Conservation (phyloP, 2,888 invertebrate genomes). For the Lasius platythorax region DNA sequence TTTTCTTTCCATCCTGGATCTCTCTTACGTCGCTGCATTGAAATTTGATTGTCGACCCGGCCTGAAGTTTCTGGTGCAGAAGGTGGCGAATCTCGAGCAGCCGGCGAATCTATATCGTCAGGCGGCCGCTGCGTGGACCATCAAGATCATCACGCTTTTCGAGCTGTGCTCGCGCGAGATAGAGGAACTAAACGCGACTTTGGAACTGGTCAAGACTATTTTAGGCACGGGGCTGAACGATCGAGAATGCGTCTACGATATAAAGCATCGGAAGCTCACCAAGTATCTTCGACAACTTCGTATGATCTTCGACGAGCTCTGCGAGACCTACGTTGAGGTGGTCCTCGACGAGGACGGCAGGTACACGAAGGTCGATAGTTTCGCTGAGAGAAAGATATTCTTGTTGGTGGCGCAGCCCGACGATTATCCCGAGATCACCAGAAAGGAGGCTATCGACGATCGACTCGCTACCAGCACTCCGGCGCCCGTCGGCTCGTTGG, state of each 20-base stretch:
- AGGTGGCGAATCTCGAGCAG: constrained; percentile 94
- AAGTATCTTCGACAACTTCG: constrained; percentile 81
- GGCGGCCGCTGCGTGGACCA: constrained; percentile 96
- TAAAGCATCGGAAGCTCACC: constrained; percentile 68
- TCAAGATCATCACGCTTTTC: constrained; percentile 94
- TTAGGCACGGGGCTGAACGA: constrained; percentile 61
- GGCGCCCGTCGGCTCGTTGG: not conserved
- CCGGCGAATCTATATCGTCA: constrained; percentile 97
- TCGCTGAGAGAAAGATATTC: constrained; percentile 87
- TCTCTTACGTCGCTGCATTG: constrained; percentile 93
- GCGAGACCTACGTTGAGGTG: constrained; percentile 87
- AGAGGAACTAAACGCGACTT: constrained; percentile 76
- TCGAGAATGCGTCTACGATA: constrained; percentile 57
- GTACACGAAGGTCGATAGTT: constrained; percentile 82
- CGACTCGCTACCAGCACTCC: constrained; percentile 32
- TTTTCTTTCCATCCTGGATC: constrained; percentile 92
- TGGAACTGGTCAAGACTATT: constrained; percentile 79
- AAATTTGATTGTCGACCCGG: constrained; percentile 97
- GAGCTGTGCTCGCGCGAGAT: constrained; percentile 93
- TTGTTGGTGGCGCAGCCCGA: constrained; percentile 88
- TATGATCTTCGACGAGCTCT: constrained; percentile 86
- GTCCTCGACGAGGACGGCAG: constrained; percentile 86
- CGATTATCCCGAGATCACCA: constrained; percentile 86
- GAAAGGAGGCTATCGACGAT: constrained; percentile 76
- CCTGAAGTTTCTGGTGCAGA: constrained; percentile 96